phyloP scores from a whole-genome alignment of 2,888 invertebrate genomes.

The Craniophora ligustri region DNA sequence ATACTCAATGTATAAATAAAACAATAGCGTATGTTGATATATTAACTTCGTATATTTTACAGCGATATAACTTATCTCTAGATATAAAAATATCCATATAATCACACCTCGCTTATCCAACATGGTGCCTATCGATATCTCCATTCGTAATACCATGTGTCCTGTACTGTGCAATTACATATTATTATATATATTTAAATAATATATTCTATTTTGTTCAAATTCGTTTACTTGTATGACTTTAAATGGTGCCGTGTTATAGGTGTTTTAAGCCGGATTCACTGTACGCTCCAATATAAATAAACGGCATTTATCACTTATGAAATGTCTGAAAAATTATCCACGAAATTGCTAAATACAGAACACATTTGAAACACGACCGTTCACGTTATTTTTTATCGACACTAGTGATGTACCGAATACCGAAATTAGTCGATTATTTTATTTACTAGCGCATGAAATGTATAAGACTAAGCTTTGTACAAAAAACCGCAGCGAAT shows the following conservation, averaged over 20 bases:
- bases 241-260: too few species aligned
- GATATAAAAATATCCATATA: constrained; percentile 86
- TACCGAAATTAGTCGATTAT: constrained; percentile 32
- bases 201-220: too few species aligned
- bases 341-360: constrained; percentile 2
- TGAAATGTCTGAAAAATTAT: neutral
- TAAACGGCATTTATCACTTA: neutral
- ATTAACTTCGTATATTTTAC: constrained; percentile 83
- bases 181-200: neutral
- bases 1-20: constrained; percentile 44
- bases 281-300: too few species aligned
- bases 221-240: neutral
- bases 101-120: constrained; percentile 64
- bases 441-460: neutral
- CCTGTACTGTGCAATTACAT: constrained; percentile 31
- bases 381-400: constrained; percentile 26
- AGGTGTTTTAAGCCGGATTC: too few species aligned
- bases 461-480: constrained; percentile 19
- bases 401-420: constrained; percentile 37
- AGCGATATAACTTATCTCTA: constrained; percentile 82
- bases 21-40: constrained; percentile 65
- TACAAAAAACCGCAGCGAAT: constrained; percentile 30
- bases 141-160: constrained; percentile 59
- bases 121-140: constrained; percentile 58
- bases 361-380: constrained; percentile 39